Evolutionary conservation across 2,888 invertebrate genomes (phyloP).

Genomic region (Tenthredo livida): DNA sequence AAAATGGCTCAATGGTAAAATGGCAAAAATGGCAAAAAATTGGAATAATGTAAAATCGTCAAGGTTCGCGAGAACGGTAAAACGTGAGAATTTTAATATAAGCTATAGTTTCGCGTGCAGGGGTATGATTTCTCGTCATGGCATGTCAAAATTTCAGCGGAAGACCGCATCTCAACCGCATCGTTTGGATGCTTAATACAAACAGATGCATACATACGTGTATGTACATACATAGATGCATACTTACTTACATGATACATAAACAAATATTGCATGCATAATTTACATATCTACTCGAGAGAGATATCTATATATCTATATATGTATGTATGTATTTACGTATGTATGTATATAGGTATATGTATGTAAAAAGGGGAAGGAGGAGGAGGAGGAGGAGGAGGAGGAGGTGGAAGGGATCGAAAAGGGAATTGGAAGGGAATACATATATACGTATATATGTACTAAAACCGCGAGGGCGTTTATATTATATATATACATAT

Average conservation of each 20-base stretch:
- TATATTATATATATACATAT: neutral
- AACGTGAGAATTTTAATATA: neutral
- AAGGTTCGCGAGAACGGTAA: neutral
- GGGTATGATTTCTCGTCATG: neutral
- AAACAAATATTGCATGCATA: neutral
- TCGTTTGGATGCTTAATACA: neutral
- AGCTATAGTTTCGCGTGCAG: neutral
- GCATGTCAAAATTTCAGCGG: neutral
- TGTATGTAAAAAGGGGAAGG: neutral
- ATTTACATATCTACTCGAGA: neutral
- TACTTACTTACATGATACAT: neutral
- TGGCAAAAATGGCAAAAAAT: neutral
- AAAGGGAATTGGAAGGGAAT: neutral
- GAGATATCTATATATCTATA: neutral
- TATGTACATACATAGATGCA: neutral
- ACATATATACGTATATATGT: neutral
- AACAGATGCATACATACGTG: too few relatives aligned
- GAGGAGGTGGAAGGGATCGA: neutral
- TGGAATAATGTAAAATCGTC: neutral
- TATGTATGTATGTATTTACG: neutral
- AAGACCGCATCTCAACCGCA: neutral
- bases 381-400: neutral
- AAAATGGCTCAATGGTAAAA: neutral
- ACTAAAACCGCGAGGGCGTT: neutral
- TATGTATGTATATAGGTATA: neutral